Evolutionary conservation across 2,888 invertebrate species (phyloP), one percentile per base, ranked within the genome.

Genomic region (Diplolepis rosae): DNA sequence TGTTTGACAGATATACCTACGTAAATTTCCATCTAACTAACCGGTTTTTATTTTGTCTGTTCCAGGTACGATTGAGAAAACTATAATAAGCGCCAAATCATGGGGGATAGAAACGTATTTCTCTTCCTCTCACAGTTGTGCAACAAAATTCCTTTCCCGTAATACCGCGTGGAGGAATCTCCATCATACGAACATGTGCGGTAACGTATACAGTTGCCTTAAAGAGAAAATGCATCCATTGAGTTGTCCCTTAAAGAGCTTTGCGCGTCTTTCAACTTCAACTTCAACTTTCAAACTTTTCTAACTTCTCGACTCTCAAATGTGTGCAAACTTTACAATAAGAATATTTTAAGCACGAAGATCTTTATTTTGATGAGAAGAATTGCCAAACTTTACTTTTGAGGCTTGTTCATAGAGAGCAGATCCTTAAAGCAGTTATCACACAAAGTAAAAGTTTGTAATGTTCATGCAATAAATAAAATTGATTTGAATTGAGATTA

Each of bases 61-160:
- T 56, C 22, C 56, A 56, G 56, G 56, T 56, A 56, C 18, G 54
- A 22, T 50, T 56, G 11, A 56, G 18, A 56, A 32, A 18, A 56
- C 56, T 56, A 61, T 61, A 61, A 61, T 61, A 61, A 61, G n/a
- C 24, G 39, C n/a, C 61, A 39, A 61, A 61, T 61, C 61, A 61
- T 15, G 39, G 39, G 39, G 39, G 54, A 54, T 32, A 61, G 27
- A 35, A 24, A 61, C 24, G 24, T 61, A 9, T 39, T 39, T 39
- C 39, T 61, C 11, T 9, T 24, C n/a, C n/a, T 39, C 35, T 61
- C 61, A 24, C 13, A 13, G 15, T 54, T 61, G 61, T 39, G 39
- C 61, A 61, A 61, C n/a, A 39, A 61, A 61, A 61, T 61, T 18
- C 56, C 56, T 61, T 22, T 56, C 22, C n/a, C 32, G 18, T 56